Conservation (phyloP, 1,140 invertebrate genomes). For the Caenorhabditis brenneri region DNA sequence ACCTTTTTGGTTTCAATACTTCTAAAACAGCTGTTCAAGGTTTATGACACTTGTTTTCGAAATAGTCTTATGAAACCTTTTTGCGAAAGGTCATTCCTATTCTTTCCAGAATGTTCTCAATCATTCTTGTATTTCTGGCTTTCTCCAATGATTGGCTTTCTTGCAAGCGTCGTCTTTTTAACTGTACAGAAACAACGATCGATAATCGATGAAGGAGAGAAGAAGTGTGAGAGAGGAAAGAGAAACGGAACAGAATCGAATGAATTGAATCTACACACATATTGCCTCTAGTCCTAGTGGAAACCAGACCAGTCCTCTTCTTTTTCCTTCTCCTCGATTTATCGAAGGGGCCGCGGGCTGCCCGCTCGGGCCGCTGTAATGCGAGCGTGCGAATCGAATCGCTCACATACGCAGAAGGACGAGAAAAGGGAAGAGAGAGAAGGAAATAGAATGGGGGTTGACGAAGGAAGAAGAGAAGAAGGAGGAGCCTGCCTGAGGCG, state of each 20-base stretch:
- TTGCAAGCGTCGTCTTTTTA: not conserved
- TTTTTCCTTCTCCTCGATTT: slow-evolving; percentile 8
- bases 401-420: slow-evolving; percentile 1
- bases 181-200: slow-evolving; percentile 16
- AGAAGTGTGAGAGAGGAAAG: not conserved
- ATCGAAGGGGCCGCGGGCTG: slow-evolving; percentile 27
- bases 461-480: slow-evolving; percentile 2
- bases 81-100: too few relatives aligned
- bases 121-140: too few relatives aligned
- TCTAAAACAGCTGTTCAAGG: not conserved
- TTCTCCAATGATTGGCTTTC: too few relatives aligned
- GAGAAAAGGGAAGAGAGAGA: slow-evolving; percentile 1
- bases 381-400: slow-evolving; percentile 42
- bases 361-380: slow-evolving; percentile 38
- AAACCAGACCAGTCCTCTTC: slow-evolving; percentile 22
- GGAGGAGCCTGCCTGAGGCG: slow-evolving; percentile 32
- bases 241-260: slow-evolving; percentile 33
- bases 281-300: slow-evolving; percentile 38
- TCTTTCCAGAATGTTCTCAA: not conserved
- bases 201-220: not conserved
- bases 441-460: slow-evolving; percentile 21
- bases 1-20: not conserved
- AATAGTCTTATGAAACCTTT: not conserved
- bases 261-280: slow-evolving; percentile 31
- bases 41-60: not conserved